Evolutionary conservation across 1,140 invertebrate species (phyloP), one percentile per base, ranked within the genome.

Genomic region (Euura lappo): DNA sequence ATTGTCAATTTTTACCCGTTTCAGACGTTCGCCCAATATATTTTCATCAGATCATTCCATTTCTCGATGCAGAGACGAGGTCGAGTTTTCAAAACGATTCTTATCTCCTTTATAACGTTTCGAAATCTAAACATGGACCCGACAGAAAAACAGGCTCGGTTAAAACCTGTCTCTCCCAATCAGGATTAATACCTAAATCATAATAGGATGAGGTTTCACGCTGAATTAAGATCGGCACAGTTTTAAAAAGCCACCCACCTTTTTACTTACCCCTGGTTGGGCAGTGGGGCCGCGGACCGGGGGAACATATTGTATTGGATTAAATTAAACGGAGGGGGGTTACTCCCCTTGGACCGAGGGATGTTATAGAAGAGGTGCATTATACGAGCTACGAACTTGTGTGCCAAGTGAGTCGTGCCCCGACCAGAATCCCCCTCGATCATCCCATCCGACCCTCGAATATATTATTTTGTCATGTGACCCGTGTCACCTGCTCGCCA

Each of bases 121-220:
- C 51, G 2, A 60, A 60, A 60, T 60, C 51, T 6, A 60, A 60
- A 11, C 51, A 60, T 6, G 51, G 51, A 3, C 6, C 51, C 51
- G 5, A 60, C 10, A 11, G 3, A 60, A 60, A 5, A 3, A n/a
- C 51, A 60, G 51, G 51, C 51, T 60, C 77, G 77, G 75, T 76
- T 28, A 78, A 83, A 83, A 84, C 82, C 82, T 83, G 81, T 82
- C 81, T 70, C 68, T 73, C 76, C 77, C 76, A 75, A 83, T 84
- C 79, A 83, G 78, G 77, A 82, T 83, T 82, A 81, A 78, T 81
- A 84, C 76, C 51, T 60, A 60, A 73, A 86, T 84, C 80, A 84
- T 86, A 87, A 87, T 85, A 80, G 82, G 84, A 87, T 87, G 81
- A 87, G 81, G 83, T 87, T 87, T 85, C 79, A 86, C 74, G 83